Evolutionary conservation across 1,140 invertebrate genomes (phyloP), one percentile per base, ranked within the genome.

Genomic region (Papilio dardanus): DNA sequence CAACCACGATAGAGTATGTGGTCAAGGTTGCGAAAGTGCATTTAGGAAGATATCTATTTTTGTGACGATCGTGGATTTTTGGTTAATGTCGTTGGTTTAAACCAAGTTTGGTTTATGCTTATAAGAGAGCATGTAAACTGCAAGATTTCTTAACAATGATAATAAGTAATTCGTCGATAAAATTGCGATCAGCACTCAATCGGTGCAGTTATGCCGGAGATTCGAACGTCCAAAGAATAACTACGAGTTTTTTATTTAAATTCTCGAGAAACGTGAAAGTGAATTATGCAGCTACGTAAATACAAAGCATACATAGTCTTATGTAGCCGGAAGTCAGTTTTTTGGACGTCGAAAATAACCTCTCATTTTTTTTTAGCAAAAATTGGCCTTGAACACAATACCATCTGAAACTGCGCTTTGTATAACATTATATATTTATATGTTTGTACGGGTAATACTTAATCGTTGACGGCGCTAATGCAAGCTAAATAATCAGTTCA

Each of bases 201-300:
- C 33, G 37, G 67, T 69, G 35, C 35, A 67, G 74, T 67, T 77
- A 76, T 35, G 66, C 37, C 76, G 74, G 58, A 74, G 76, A 79
- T 78, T 42, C 37, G 68, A 42, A 74, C 81, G 76, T 74, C 14
- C 10, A 42, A 69, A 71, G 83, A 83, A 83, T 83, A 74, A 40
- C 66, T 77, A 85, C 74, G 77, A 79, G 75, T 66, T 66, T 69
- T 80, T 83, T 81, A 85, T 85, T 83, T 69, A 83, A 81, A 85
- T 81, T 77, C 37, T 42, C 30, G 42, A 76, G 67, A 80, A 46
- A 75, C 76, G 82, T 78, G 83, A 85, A 85, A 85, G 81, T 81
- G 75, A 79, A 79, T 80, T 79, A 80, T 78, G 74, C 71, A 42
- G 73, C 40, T 65, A 24, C 50, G 68, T 62, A 67, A 50, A 75